These are phyloP conservation scores for Parnassius glacialis DNA, from an alignment of 2,888 invertebrate species.

Conservation along the genomic window DNA sequence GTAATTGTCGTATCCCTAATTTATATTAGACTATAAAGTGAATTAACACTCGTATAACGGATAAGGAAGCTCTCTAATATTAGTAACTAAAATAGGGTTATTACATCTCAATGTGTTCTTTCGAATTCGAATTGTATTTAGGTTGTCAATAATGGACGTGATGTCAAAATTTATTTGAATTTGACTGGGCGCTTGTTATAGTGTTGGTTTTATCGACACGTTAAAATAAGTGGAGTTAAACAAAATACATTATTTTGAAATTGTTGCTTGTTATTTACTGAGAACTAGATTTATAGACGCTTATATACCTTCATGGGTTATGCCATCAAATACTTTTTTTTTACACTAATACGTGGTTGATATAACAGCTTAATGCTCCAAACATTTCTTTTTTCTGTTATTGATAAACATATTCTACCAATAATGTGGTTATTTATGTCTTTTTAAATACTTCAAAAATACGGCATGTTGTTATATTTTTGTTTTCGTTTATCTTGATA, in stretches of 20 bases:
- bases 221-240: neutral
- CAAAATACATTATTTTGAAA: conserved; percentile 7
- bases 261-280: conserved; percentile 25
- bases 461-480: conserved; percentile 12
- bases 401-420: neutral
- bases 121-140: conserved; percentile 24
- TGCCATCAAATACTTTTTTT: neutral
- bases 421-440: neutral
- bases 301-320: neutral
- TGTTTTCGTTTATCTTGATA: neutral
- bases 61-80: conserved; percentile 72
- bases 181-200: conserved; percentile 1
- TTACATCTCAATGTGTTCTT: conserved; percentile 58
- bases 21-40: conserved; percentile 40
- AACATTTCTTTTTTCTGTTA: conserved; percentile 43
- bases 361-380: conserved; percentile 44
- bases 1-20: conserved; percentile 74
- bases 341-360: neutral
- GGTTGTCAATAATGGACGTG: neutral
- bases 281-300: neutral
- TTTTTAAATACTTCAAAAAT: conserved; percentile 20
- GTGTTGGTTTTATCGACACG: neutral
- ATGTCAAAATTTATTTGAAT: neutral
- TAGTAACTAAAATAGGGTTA: conserved; percentile 47
- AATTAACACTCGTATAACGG: conserved; percentile 28